A percentile compares a stretch with the other conserved stretches of the same genome.
Evolutionary conservation across 2,888 invertebrate genomes (phyloP).

Genomic region (Terebella lapidaria): DNA sequence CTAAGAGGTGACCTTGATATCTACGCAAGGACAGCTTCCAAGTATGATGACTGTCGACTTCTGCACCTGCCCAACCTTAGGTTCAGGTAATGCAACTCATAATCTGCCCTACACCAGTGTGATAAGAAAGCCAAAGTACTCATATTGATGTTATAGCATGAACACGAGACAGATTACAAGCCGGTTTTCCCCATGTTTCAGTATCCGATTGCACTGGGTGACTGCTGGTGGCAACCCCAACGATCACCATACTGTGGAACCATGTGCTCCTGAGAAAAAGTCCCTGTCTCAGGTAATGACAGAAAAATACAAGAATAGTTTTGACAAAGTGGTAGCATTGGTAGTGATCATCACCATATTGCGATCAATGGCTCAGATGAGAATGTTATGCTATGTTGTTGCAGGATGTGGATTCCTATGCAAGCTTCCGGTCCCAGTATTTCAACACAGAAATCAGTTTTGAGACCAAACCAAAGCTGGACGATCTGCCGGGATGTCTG

Average conservation of each 20-base stretch:
- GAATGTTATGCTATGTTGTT: too few species aligned
- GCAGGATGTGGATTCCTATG: slow-evolving; percentile 22
- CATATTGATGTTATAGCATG: too few species aligned
- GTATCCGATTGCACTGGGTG: slow-evolving; percentile 79
- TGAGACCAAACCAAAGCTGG: slow-evolving; percentile 64
- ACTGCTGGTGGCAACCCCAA: slow-evolving; percentile 89
- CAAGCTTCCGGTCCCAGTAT: slow-evolving; percentile 59
- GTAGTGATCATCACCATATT: too few species aligned
- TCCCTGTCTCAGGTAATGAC: too few species aligned
- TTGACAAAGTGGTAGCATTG: too few species aligned
- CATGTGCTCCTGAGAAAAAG: slow-evolving; percentile 87
- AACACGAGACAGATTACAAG: too few species aligned
- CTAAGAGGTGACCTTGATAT: slow-evolving; percentile 91
- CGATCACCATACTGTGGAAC: slow-evolving; percentile 91
- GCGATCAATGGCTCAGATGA: too few species aligned
- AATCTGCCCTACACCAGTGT: too few species aligned
- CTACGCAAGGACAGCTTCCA: slow-evolving; percentile 92
- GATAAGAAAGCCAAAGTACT: too few species aligned
- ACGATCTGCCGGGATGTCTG: slow-evolving; percentile 61
- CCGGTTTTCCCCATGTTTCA: slow-evolving; percentile 25
- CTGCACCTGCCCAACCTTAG: slow-evolving; percentile 85
- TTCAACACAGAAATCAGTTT: slow-evolving; percentile 69
- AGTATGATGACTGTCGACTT: slow-evolving; percentile 95
- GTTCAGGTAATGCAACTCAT: slow-evolving; percentile 64
- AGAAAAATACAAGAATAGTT: too few species aligned